Base-by-base conservation (phyloP, 1,140 invertebrate genomes). In the Orussus abietinus region DNA sequence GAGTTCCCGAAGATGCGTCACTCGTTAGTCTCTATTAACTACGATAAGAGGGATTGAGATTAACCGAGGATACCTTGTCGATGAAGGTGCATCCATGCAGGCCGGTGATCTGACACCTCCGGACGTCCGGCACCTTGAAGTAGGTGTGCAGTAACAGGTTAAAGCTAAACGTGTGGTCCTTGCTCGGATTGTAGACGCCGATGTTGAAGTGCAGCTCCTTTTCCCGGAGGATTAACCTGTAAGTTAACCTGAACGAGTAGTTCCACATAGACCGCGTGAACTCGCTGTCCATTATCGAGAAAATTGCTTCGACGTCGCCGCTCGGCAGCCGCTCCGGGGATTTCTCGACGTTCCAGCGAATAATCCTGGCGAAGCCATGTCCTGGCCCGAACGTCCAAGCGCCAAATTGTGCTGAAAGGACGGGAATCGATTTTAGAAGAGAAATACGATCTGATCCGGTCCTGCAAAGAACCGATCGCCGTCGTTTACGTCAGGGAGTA, bases 181-280 rank as follows among this genome's bases (percentile, higher is more conserved):
- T 90, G 72, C 86, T 90, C 5, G 88, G 88, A 75, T 92, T 93
- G 72, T 88, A 92, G 45, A 92, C 86, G 35, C 86, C 88, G 66
- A 92, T 90, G 65, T 92, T 90, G 67, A 92, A 92, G 73, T 92
- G 90, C 28, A 93, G 72, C 66, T 92, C 90, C 72, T 93, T 92
- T 72, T 92, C 90, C 44, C 88, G 78, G 37, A 96, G 75, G 46
- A 92, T 90, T 62, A 96, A 71, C 63, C 90, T 82, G 71, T 92
- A 94, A 10, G 86, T 89, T 49, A 90, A 75, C 57, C 86, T 84
- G 67, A 90, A 90, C 81, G 85, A 85, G 74, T 89, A 90, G 68
- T 93, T 90, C 93, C 93, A 97, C 83, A 95, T 90, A 37, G 87
- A 87, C 45, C 89, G 78, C 17, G 92, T 93, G 64, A 90, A 90